These are phyloP conservation scores for Caenorhabditis afra DNA, from an alignment of 2,888 invertebrate species.

Conservation along the genomic window DNA sequence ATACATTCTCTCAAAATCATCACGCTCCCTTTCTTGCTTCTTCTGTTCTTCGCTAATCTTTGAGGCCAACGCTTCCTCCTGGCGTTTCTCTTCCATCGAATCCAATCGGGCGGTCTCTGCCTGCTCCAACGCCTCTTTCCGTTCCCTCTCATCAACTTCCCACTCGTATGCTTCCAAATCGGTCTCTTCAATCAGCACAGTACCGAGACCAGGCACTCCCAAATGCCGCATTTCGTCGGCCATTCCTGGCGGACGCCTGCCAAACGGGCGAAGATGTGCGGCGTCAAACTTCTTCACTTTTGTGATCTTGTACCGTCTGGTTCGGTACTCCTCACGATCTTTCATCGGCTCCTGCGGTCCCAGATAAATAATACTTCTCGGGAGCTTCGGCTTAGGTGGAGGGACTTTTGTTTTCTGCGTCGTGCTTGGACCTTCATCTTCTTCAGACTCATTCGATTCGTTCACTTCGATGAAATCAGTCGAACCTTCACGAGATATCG, in stretches of 20 bases:
- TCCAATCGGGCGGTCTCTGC: too few species aligned
- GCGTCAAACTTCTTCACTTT: not conserved
- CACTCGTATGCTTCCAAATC: not conserved
- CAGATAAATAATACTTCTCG: not conserved
- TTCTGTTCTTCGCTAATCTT: too few species aligned
- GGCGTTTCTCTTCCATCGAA: not conserved
- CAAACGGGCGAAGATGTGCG: not conserved
- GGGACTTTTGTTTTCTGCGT: too few species aligned
- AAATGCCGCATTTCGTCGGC: not conserved
- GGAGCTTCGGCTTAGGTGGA: too few species aligned
- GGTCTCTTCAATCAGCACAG: not conserved
- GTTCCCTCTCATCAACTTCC: not conserved
- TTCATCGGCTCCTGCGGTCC: constrained; percentile 17
- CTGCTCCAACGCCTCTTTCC: not conserved
- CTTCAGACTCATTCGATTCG: too few species aligned
- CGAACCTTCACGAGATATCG: too few species aligned
- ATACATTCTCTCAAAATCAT: too few species aligned
- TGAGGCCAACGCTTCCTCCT: not conserved
- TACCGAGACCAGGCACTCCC: not conserved
- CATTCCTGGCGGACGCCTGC: constrained; percentile 6
- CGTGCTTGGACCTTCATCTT: too few species aligned
- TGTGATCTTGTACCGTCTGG: not conserved
- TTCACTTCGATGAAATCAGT: too few species aligned
- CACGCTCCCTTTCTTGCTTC: too few species aligned
- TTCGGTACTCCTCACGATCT: constrained; percentile 2